A percentile compares a stretch with the other conserved stretches of the same genome.
Evolutionary conservation across 1,140 invertebrate genomes (phyloP).

Genomic region (Drosophila eugracilis): DNA sequence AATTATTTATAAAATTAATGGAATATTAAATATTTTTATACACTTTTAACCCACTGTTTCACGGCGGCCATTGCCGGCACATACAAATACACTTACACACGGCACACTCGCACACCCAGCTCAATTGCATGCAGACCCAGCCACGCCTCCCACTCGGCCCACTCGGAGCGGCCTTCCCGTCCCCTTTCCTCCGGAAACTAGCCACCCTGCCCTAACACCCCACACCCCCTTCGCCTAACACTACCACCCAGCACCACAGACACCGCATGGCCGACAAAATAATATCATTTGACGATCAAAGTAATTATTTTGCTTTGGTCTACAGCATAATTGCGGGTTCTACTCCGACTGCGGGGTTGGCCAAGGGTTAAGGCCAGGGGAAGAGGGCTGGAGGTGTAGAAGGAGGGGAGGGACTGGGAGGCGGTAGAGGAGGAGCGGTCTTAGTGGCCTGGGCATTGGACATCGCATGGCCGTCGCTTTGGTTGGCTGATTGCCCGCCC

Average conservation of each 20-base stretch:
- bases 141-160: constrained; percentile 39
- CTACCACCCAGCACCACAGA: constrained; percentile 21
- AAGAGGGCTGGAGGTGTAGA: not conserved
- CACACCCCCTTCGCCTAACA: constrained; percentile 44
- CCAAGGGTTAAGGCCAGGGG: constrained; percentile 3
- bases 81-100: constrained; percentile 10
- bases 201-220: constrained; percentile 19
- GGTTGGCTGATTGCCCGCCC: constrained; percentile 64
- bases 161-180: constrained; percentile 29
- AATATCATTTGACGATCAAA: constrained; percentile 84
- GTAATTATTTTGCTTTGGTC: constrained; percentile 84
- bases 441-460: constrained; percentile 51
- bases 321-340: constrained; percentile 81
- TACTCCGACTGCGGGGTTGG: constrained; percentile 42
- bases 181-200: constrained; percentile 22
- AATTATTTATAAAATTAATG: not conserved
- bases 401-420: not conserved
- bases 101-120: constrained; percentile 33
- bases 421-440: constrained; percentile 43
- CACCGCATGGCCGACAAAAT: constrained; percentile 75
- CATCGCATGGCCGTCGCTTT: constrained; percentile 68
- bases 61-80: constrained; percentile 44
- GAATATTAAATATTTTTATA: not conserved
- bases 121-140: constrained; percentile 48
- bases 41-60: constrained; percentile 34